phyloP scores from a whole-genome alignment of 2,113 vertebrate species.

The Panurus biarmicus region DNA sequence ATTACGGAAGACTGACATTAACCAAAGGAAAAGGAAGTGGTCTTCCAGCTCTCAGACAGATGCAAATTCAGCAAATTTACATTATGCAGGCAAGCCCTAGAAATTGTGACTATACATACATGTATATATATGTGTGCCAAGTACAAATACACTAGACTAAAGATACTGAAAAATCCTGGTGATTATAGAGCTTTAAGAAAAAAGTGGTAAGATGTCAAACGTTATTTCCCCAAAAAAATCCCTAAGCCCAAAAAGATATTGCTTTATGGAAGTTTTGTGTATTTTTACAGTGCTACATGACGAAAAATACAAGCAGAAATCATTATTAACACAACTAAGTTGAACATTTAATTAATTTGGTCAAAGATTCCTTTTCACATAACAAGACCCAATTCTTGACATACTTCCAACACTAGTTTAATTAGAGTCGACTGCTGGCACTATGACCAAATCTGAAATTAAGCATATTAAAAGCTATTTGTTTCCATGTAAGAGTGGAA shows the following conservation, averaged over 20 bases:
- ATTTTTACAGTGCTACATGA: neutral
- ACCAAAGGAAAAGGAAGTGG: conserved; percentile 25
- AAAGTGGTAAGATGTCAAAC: neutral
- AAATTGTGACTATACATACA: neutral
- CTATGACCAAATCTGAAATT: neutral
- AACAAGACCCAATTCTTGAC: neutral
- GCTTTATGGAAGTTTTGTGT: neutral
- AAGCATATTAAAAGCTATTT: neutral
- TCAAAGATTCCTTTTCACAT: neutral
- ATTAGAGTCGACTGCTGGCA: neutral
- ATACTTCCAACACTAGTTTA: neutral
- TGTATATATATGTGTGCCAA: accelerated
- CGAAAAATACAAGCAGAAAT: neutral
- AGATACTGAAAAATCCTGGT: neutral
- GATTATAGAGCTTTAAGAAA: neutral
- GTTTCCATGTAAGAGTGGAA: neutral
- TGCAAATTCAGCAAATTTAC: neutral
- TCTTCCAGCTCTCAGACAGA: neutral
- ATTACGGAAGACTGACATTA: neutral
- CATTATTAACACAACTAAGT: neutral
- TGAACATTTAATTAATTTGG: neutral
- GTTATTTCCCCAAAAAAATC: neutral
- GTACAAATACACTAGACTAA: neutral
- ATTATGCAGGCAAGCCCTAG: neutral
- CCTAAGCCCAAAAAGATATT: neutral